A percentile compares a stretch with the other conserved stretches of the same genome.
These are phyloP conservation scores for Cepphus grylle DNA, from an alignment of 2,113 vertebrate species.

Conservation along the genomic window DNA sequence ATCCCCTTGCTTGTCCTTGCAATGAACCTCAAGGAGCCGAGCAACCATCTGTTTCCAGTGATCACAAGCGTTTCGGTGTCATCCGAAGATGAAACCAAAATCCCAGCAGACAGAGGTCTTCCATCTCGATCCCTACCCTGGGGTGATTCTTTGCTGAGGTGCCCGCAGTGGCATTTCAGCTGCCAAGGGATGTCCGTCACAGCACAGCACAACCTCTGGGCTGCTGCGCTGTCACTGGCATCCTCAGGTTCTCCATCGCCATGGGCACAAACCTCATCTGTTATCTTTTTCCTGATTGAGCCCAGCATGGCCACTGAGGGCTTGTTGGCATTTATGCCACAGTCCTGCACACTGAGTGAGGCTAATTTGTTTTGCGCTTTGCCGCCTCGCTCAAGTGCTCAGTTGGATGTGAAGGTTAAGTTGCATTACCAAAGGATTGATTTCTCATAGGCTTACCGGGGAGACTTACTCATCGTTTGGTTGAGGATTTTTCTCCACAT, in stretches of 20 bases:
- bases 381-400: not conserved
- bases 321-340: rapidly evolving
- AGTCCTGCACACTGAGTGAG: not conserved
- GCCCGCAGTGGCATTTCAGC: not conserved
- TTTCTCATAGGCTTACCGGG: not conserved
- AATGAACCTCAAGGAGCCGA: rapidly evolving
- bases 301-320: not conserved
- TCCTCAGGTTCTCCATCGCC: rapidly evolving
- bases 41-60: not conserved
- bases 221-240: not conserved
- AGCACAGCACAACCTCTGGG: not conserved
- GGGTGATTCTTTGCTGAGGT: not conserved
- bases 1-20: not conserved
- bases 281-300: not conserved
- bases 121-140: rapidly evolving
- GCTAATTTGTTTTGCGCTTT: not conserved
- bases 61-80: not conserved
- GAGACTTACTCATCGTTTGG: not conserved
- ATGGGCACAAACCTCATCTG: rapidly evolving
- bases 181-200: not conserved
- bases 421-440: not conserved
- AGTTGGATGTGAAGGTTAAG: conserved; percentile 14
- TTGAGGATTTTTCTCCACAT: not conserved
- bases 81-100: not conserved
- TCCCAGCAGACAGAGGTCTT: not conserved